Evolutionary conservation across 2,797 vertebrate species (phyloP).

Genomic region (Hoplostethus atlanticus): DNA sequence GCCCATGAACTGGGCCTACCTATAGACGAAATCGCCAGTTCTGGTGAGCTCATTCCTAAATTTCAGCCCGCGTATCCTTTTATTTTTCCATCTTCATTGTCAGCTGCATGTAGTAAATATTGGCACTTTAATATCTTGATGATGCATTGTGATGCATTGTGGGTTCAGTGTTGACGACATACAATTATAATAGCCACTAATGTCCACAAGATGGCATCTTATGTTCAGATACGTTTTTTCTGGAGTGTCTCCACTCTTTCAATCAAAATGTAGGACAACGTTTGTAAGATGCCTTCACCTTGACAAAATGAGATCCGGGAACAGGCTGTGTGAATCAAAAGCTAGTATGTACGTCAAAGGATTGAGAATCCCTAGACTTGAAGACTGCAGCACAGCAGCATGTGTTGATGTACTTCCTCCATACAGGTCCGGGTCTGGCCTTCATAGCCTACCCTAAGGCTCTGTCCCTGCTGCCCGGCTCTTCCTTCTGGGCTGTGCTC

Average conservation of each 20-base stretch:
- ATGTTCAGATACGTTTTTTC: slow-evolving; percentile 24
- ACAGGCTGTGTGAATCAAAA: background rate
- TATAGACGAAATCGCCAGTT: slow-evolving; percentile 78
- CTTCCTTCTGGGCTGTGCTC: slow-evolving; percentile 92
- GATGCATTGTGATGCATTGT: background rate
- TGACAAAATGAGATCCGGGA: background rate
- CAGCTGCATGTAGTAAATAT: background rate
- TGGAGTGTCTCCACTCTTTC: background rate
- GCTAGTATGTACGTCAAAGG: background rate
- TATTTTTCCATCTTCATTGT: background rate
- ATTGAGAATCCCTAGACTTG: background rate
- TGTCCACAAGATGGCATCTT: slow-evolving; percentile 72
- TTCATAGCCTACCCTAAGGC: slow-evolving; percentile 91
- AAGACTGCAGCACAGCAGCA: background rate
- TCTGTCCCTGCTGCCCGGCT: slow-evolving; percentile 88
- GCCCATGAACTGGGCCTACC: slow-evolving; percentile 77
- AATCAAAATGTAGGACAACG: too few relatives aligned
- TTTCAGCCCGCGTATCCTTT: background rate
- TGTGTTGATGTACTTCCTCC: background rate
- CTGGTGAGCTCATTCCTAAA: slow-evolving; percentile 77
- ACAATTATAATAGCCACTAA: background rate
- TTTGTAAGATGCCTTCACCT: background rate
- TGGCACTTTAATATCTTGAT: background rate
- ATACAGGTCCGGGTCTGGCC: slow-evolving; percentile 88
- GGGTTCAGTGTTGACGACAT: background rate